Evolutionary conservation across 2,113 vertebrate species (phyloP).

Genomic region (Thryonomys swinderianus): DNA sequence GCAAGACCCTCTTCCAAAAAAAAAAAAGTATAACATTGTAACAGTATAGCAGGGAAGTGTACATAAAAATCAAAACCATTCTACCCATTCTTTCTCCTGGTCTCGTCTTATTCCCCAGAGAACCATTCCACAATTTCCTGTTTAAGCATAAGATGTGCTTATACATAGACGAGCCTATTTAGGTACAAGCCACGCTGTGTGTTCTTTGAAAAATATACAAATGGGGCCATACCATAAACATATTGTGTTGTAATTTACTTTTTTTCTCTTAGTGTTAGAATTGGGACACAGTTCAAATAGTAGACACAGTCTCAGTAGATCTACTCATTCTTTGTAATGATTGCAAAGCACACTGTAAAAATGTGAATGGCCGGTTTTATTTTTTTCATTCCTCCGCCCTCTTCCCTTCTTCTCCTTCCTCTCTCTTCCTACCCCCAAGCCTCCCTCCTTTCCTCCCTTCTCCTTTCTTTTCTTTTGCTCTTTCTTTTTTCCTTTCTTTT

Average conservation of each 20-base stretch:
- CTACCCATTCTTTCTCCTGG: background rate
- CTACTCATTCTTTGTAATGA: background rate
- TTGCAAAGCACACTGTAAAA: background rate
- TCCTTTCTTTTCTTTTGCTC: background rate
- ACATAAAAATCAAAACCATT: background rate
- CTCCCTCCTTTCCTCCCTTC: rapidly evolving
- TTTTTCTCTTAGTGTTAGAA: background rate
- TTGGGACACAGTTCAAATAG: background rate
- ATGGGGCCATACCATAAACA: background rate
- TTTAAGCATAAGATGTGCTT: background rate
- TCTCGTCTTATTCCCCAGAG: background rate
- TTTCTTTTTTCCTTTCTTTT: background rate
- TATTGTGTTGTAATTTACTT: background rate
- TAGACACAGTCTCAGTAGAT: background rate
- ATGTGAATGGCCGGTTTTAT: background rate
- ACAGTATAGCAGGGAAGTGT: background rate
- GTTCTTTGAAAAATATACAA: background rate
- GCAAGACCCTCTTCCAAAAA: too few species aligned
- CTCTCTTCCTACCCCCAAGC: too few species aligned
- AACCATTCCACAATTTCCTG: background rate
- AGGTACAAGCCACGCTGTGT: background rate
- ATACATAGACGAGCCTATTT: background rate
- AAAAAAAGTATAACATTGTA: background rate
- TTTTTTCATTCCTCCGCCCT: background rate
- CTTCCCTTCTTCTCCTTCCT: background rate